These are phyloP conservation scores for Drosophila seguyi DNA, from an alignment of 1,140 invertebrate species.

Conservation along the genomic window DNA sequence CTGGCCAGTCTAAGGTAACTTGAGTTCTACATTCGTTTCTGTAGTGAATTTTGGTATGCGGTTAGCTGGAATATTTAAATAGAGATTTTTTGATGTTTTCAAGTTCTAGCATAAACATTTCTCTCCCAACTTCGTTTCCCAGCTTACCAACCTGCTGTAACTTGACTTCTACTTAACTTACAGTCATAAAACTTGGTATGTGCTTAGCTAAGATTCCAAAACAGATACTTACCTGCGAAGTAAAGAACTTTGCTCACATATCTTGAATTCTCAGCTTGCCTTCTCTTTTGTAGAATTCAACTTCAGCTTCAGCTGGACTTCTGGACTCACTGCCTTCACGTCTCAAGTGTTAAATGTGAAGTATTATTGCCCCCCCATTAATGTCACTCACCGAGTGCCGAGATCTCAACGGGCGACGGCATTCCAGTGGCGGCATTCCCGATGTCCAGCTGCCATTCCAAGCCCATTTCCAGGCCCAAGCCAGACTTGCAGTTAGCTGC, in stretches of 20 bases:
- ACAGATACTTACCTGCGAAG: background rate
- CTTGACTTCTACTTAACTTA: background rate
- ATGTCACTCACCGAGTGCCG: constrained; percentile 10
- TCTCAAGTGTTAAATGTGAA: constrained; percentile 6
- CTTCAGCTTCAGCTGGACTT: background rate
- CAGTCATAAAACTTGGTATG: background rate
- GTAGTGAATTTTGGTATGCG: background rate
- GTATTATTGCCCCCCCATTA: constrained; percentile 4
- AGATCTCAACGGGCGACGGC: constrained; percentile 10
- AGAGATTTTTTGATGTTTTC: background rate
- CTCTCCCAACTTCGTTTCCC: no score
- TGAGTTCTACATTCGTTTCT: background rate
- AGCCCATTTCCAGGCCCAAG: no score
- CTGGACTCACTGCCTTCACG: no score
- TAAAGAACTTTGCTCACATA: background rate
- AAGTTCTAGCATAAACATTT: no score
- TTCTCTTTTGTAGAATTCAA: no score
- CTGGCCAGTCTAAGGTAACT: background rate
- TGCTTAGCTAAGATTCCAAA: background rate
- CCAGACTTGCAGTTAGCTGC: no score
- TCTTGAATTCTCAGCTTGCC: background rate
- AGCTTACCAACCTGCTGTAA: background rate
- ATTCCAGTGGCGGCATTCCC: constrained; percentile 20
- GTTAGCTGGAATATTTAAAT: background rate
- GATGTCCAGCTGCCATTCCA: background rate